Conservation (phyloP, 2,797 vertebrate species). For the Anguilla pacifica region DNA sequence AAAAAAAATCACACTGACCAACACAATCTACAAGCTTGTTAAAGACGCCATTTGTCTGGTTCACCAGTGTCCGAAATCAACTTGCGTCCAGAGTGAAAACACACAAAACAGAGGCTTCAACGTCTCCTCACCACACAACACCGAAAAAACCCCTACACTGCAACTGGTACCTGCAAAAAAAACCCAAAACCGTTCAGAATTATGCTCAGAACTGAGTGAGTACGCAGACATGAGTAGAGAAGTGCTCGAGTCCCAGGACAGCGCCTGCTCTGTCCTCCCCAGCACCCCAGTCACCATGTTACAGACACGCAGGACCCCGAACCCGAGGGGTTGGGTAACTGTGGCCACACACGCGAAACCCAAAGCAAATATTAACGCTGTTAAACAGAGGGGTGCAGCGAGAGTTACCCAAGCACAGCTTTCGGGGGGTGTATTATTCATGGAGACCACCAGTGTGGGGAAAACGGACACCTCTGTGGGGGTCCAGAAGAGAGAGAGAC, state of each 20-base stretch:
- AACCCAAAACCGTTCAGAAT: too few species aligned
- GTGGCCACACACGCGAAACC: background rate
- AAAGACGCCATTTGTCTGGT: background rate
- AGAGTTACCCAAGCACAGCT: conserved; percentile 5
- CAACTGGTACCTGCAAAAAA: background rate
- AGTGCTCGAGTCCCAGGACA: background rate
- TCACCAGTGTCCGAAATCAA: background rate
- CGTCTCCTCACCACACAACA: background rate
- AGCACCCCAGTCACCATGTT: background rate
- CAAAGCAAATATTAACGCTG: conserved; percentile 34
- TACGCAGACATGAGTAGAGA: background rate
- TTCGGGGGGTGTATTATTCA: conserved; percentile 40
- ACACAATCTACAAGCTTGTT: too few species aligned
- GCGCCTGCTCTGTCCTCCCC: background rate
- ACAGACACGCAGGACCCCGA: background rate
- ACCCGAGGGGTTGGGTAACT: background rate
- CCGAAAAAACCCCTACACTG: background rate
- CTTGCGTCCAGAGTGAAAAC: background rate
- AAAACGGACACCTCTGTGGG: conserved; percentile 21
- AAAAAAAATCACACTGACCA: background rate
- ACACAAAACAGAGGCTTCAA: background rate
- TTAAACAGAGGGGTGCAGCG: conserved; percentile 20
- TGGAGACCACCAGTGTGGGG: conserved; percentile 37
- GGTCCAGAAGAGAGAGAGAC: conserved; percentile 28
- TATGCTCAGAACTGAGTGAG: too few species aligned